Evolutionary conservation across 2,888 invertebrate species (phyloP).

Genomic region (Tipula lateralis): DNA sequence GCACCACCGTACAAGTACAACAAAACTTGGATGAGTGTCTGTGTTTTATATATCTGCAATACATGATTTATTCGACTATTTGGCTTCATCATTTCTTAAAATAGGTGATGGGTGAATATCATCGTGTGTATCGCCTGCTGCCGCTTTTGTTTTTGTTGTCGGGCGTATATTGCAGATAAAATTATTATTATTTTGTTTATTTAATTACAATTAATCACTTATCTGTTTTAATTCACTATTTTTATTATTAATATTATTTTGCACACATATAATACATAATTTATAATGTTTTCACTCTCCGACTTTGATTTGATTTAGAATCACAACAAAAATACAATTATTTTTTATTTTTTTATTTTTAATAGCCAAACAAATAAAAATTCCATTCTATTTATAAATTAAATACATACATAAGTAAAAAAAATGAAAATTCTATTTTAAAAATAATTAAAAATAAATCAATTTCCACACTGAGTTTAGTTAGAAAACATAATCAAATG

Average conservation of each 20-base stretch:
- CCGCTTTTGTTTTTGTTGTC: neutral
- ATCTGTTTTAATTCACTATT: neutral
- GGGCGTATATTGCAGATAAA: neutral
- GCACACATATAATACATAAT: neutral
- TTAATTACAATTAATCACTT: neutral
- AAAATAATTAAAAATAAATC: neutral
- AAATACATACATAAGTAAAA: neutral
- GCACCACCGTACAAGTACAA: neutral
- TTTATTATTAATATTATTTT: slow-evolving; percentile 3
- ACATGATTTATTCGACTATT: neutral
- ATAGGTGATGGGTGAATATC: neutral
- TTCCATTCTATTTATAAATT: neutral
- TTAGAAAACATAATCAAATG: neutral
- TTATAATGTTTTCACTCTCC: neutral
- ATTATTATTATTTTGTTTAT: neutral
- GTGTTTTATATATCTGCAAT: neutral
- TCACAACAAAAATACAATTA: neutral
- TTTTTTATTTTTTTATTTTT: neutral
- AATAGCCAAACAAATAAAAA: slow-evolving; percentile 16
- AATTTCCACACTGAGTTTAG: slow-evolving; percentile 1
- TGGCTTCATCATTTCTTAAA: neutral
- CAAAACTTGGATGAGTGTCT: neutral
- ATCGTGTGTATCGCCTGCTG: neutral
- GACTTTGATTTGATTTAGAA: neutral
- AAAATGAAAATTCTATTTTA: neutral